Base-by-base conservation (phyloP, 2,888 invertebrate genomes). In the Cheilosia scutellata region DNA sequence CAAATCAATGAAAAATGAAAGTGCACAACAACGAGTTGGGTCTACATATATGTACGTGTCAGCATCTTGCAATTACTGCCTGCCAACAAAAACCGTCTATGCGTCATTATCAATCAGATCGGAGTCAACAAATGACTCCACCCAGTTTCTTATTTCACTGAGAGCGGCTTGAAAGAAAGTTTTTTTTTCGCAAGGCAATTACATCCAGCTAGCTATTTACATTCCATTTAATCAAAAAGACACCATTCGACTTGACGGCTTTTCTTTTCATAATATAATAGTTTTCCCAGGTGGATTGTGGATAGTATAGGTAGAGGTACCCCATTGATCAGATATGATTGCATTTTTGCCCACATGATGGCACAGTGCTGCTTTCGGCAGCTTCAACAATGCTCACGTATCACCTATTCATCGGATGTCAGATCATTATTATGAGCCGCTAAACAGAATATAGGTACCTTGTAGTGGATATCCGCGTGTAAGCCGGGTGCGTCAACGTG, bases 1-100 rank as follows among this genome's bases (percentile, higher is more conserved):
- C 83, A 84, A 75, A 60, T 58, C 68, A 75, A 79, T 75, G 63
- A 60, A 84, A 83, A 84, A 84, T 75, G 83, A 84, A 84, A 84
- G 29, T 29, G 29, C 57, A 51, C 53, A 37, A 31, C 29, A 42
- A 13, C 49, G 20, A 58, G 37, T 65, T 31, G 49, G 42, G n/a
- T 33, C 20, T 55, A 20, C 4, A 37, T 37, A 3, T 9, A 33
- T 33, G 20, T 60, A 79, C 70, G 74, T 83, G 83, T 74, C 68
- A 83, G 74, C 63, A 75, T 75, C 74, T 65, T 47, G 58, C 79
- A 79, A 75, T 70, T 79, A 65, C 70, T 13, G 79, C 40, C 74
- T 75, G 79, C 79, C 74, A 79, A 72, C 49, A 65, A 72, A 60
- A 74, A 40, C 40, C 4, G 16, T 16, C 51, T 44, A 70, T 84